phyloP scores from a whole-genome alignment of 2,888 invertebrate species.

The Idaea straminata region DNA sequence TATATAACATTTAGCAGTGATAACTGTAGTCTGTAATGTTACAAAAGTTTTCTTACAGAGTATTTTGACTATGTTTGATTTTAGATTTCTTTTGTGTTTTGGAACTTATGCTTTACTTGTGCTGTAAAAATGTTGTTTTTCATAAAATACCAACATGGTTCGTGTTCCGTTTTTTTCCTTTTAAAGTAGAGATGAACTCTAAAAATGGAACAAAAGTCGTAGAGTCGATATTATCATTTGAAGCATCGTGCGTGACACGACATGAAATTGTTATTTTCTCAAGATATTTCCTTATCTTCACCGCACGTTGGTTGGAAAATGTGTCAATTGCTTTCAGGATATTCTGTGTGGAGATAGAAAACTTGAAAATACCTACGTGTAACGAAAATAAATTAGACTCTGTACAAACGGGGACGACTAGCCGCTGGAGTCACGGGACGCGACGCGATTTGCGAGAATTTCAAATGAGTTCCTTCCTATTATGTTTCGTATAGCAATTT shows the following conservation, averaged over 20 bases:
- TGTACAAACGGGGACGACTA: neutral
- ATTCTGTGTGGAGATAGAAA: slow-evolving; percentile 18
- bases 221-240: slow-evolving; percentile 3
- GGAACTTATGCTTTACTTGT: no score
- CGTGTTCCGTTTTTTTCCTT: neutral
- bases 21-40: no score
- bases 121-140: no score
- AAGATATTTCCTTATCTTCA: slow-evolving; percentile 38
- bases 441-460: neutral
- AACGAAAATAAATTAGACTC: neutral
- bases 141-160: neutral
- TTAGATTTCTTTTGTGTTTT: no score
- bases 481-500: neutral
- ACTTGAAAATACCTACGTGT: neutral
- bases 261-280: slow-evolving; percentile 35
- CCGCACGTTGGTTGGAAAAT: slow-evolving; percentile 28
- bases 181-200: neutral
- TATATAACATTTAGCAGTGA: neutral
- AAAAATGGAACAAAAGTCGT: neutral
- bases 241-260: slow-evolving; percentile 38
- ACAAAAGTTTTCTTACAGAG: no score
- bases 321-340: slow-evolving; percentile 48
- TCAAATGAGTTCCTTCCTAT: neutral
- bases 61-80: no score
- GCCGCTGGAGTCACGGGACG: neutral